A percentile compares a stretch with the other conserved stretches of the same genome.
phyloP scores from a whole-genome alignment of 2,113 vertebrate species.

The Cranoglanis bouderius region DNA sequence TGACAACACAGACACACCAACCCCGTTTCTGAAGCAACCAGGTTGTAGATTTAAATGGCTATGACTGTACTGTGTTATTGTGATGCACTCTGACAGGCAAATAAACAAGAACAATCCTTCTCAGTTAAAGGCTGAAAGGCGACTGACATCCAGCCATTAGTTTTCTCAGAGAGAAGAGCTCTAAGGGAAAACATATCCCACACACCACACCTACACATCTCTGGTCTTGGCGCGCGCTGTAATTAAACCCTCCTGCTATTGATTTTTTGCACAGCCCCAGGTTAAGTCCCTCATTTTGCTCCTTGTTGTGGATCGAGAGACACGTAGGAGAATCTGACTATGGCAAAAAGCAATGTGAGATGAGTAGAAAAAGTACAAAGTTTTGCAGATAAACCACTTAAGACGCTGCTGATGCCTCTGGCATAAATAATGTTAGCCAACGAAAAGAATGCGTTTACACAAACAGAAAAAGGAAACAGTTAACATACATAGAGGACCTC shows the following conservation, averaged over 20 bases:
- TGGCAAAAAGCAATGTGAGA: slow-evolving; percentile 87
- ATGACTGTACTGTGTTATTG: neutral
- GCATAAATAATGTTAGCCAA: slow-evolving; percentile 78
- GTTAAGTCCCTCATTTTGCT: slow-evolving; percentile 82
- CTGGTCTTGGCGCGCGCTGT: neutral
- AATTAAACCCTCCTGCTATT: slow-evolving; percentile 48
- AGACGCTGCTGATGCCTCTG: slow-evolving; percentile 84
- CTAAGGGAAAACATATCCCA: slow-evolving; percentile 26
- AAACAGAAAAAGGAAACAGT: slow-evolving; percentile 60
- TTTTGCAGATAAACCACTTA: slow-evolving; percentile 83
- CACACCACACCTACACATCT: slow-evolving; percentile 31
- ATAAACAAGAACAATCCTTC: slow-evolving; percentile 25
- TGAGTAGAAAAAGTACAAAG: slow-evolving; percentile 84
- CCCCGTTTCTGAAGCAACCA: neutral
- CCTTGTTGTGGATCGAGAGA: slow-evolving; percentile 76
- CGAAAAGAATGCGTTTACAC: slow-evolving; percentile 85
- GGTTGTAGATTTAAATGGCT: slow-evolving; percentile 1
- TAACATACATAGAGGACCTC: slow-evolving; percentile 76
- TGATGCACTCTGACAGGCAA: neutral
- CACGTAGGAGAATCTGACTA: slow-evolving; percentile 86
- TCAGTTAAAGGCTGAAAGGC: slow-evolving; percentile 26
- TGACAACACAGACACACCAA: neutral
- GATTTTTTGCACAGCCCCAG: slow-evolving; percentile 85
- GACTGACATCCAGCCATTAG: slow-evolving; percentile 23
- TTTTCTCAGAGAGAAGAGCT: slow-evolving; percentile 1